These are phyloP conservation scores for Epinotia brunnichana DNA, from an alignment of 2,888 invertebrate genomes.

Conservation along the genomic window DNA sequence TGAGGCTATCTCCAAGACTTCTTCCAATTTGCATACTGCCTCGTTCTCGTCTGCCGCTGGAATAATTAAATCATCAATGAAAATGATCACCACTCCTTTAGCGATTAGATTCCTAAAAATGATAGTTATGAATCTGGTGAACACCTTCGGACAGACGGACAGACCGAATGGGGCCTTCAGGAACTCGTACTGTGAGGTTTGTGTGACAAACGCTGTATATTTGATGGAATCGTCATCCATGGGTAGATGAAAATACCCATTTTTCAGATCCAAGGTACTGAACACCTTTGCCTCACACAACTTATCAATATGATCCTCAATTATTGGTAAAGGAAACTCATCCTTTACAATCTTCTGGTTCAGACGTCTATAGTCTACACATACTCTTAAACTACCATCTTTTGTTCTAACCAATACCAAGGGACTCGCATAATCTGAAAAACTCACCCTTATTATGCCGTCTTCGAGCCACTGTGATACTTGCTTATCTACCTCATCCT, in stretches of 20 bases:
- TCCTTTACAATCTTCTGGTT: constrained; percentile 2
- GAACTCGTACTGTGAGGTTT: no score
- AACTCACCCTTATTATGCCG: no score
- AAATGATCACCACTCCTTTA: not conserved
- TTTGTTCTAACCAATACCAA: no score
- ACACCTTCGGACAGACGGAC: constrained; percentile 6
- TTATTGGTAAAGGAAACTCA: not conserved
- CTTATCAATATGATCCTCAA: not conserved
- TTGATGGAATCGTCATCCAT: not conserved
- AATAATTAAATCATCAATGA: constrained; percentile 2
- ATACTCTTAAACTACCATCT: not conserved
- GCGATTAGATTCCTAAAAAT: not conserved
- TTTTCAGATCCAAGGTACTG: not conserved
- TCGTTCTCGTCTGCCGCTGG: not conserved
- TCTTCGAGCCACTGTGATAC: no score
- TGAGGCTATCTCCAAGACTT: not conserved
- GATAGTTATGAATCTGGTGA: not conserved
- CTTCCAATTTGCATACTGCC: not conserved
- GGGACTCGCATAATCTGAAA: no score
- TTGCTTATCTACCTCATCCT: no score
- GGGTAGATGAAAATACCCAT: constrained; percentile 1
- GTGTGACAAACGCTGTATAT: no score
- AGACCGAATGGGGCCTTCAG: no score
- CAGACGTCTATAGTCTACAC: not conserved
- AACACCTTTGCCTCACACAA: not conserved